Base-by-base conservation (phyloP, 2,113 vertebrate genomes). In the Lutjanus erythropterus region DNA sequence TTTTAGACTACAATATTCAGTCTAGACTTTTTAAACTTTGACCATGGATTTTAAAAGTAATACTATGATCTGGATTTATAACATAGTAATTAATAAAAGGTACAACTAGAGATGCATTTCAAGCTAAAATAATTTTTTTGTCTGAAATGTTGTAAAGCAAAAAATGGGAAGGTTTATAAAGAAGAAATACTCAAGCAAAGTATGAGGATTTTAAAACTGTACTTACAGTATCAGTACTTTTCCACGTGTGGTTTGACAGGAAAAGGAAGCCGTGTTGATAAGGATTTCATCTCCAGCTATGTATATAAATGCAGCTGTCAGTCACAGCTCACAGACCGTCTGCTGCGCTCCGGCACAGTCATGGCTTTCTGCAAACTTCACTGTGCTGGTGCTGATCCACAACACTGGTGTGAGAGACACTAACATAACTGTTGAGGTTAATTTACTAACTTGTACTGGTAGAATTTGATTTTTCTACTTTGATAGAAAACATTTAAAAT, bases 351-450 rank as follows among this genome's bases (percentile, higher is more conserved):
- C 0, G 0, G n/a, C 64, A n/a, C 47, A 25, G 52, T 35, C 81
- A 88, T 90, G 88, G 75, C 60, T 47, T 41, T 80, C 55, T 53
- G 16, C 23, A 60, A 8, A 46, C 75, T 84, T 2, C 12, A 1
- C 53, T 21, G 64, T 27, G 69, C 50, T 88, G 71, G 37, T 83
- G 0, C 78, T 90, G 68, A 56, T 86, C 49, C 35, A 50, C 71
- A 41, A 46, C 60, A 11, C 5, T 16, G 53, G 88, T 90, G 64
- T 88, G 88, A 55, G 10, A 33, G 11, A 61, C 12, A 1, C 0
- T 5, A 49, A 23, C 15, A 15, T 6, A 2, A 12, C 3, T 31
- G 21, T 47, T 5, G 33, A 52, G 23, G 18, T 6, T 15, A 31
- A 11, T 31, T 46, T 14, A 10, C 6, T 19, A 16, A 31, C 3